Evolutionary conservation across 2,797 vertebrate species (phyloP).

Genomic region (Cygnus olor): DNA sequence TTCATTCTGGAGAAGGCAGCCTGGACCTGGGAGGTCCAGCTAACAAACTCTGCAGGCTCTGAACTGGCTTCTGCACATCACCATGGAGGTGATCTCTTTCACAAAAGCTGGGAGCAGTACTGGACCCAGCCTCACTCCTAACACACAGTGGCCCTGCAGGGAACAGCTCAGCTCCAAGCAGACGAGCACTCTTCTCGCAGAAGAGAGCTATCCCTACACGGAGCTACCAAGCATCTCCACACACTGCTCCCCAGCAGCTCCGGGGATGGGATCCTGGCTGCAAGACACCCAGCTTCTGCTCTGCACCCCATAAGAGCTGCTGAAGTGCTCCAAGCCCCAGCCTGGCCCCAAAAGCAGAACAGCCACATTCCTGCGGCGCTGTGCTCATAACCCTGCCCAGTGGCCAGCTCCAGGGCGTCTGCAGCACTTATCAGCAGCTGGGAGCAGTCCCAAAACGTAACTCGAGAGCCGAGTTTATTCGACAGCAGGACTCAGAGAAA

Average conservation of each 20-base stretch:
- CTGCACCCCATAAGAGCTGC: background rate
- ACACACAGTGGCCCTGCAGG: background rate
- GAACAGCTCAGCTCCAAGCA: background rate
- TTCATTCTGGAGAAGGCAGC: background rate
- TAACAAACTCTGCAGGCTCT: accelerated
- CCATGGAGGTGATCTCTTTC: background rate
- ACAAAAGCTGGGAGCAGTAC: background rate
- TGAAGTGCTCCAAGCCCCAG: background rate
- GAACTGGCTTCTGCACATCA: background rate
- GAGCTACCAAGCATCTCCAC: background rate
- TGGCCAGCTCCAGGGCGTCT: background rate
- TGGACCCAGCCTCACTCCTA: background rate
- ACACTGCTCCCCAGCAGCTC: accelerated
- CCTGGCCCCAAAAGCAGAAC: background rate
- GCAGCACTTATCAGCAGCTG: accelerated
- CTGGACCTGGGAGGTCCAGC: background rate
- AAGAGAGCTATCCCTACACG: background rate
- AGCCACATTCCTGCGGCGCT: background rate
- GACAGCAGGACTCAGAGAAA: background rate
- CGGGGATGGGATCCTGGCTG: accelerated
- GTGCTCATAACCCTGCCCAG: background rate
- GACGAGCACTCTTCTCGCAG: background rate
- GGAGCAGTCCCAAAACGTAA: background rate
- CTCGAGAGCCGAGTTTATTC: background rate
- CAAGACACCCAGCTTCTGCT: background rate